Conservation (phyloP, 2,797 vertebrate genomes). For the Hippocampus kuda region DNA sequence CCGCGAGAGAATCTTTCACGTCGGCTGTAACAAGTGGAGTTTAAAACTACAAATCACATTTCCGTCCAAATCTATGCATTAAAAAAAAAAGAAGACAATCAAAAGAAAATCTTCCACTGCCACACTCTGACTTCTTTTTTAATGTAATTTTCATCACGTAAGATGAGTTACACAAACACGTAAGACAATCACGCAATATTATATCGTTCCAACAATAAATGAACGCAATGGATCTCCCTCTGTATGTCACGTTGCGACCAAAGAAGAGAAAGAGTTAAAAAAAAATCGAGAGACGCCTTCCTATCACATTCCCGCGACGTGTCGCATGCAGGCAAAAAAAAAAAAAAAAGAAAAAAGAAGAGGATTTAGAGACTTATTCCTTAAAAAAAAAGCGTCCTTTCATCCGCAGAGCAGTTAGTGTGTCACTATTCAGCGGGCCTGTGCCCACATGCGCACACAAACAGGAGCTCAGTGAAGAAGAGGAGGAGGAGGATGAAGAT, state of each 20-base stretch:
- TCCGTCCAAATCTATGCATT: no score
- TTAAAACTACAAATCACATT: conserved; percentile 5
- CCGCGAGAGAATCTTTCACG: not conserved
- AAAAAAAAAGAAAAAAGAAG: conserved; percentile 25
- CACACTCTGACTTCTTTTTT: not conserved
- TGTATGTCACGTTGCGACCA: no score
- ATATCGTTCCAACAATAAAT: no score
- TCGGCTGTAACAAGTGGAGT: not conserved
- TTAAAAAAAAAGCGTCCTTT: conserved; percentile 62
- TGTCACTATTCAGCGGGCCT: conserved; percentile 25
- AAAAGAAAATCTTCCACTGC: not conserved
- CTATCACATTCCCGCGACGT: conserved; percentile 56
- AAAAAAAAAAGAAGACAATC: no score
- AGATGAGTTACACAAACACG: not conserved
- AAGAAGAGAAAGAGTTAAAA: conserved; percentile 1
- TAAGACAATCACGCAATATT: not conserved
- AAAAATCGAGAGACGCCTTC: conserved; percentile 1
- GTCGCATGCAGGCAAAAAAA: conserved; percentile 18
- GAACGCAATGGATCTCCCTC: not conserved
- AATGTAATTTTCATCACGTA: not conserved
- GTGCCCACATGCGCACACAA: not conserved
- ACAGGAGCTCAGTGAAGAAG: not conserved
- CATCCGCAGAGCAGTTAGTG: conserved; percentile 53
- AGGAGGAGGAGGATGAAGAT: not conserved
- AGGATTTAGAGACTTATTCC: conserved; percentile 63